Base-by-base conservation (phyloP, 2,797 vertebrate genomes). In the Crax fasciolata region DNA sequence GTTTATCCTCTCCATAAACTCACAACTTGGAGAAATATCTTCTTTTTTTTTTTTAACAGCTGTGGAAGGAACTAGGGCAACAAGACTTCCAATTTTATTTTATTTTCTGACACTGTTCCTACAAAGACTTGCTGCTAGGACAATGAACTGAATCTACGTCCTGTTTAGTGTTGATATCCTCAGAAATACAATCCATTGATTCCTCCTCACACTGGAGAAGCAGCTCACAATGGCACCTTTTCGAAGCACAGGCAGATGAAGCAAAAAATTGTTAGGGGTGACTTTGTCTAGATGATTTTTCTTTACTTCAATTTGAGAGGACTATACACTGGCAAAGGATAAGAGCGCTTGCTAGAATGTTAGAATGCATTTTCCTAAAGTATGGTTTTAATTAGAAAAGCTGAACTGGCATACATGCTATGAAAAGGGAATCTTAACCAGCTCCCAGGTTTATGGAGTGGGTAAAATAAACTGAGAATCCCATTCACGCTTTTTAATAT, bases 391-490 rank as follows among this genome's bases (percentile, higher is more conserved):
- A 85, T 89, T 87, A 58, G 43, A 75, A 78, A 92, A 84, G 2
- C 9, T 75, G 70, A 79, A 13, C 17, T 23, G 32, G 6, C 27
- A 55, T 10, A n/a, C 4, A 7, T 18, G 17, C 3, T 51, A 12
- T 51, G 39, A 43, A 74, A 93, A 93, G 12, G 9, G 38, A 88
- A 83, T 39, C 24, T 83, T 55, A 52, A 77, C 14, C 27, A 49
- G 5, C 35, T 92, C 24, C 16, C 46, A 20, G 9, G 35, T 68
- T 90, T 71, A 52, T 77, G 7, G 6, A 3, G 11, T 70, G 20
- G 75, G 16, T 43, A 78, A 91, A 87, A 86, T 54, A 95, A 92
- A 89, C 62, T 8, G 7, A 89, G 46, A 65, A 55, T 20, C 35
- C 89, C 75, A 62, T 28, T 81, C 62, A 21, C 10, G 35, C 2